Base-by-base conservation (phyloP, 2,888 invertebrate genomes). In the Periphyllus acericola region DNA sequence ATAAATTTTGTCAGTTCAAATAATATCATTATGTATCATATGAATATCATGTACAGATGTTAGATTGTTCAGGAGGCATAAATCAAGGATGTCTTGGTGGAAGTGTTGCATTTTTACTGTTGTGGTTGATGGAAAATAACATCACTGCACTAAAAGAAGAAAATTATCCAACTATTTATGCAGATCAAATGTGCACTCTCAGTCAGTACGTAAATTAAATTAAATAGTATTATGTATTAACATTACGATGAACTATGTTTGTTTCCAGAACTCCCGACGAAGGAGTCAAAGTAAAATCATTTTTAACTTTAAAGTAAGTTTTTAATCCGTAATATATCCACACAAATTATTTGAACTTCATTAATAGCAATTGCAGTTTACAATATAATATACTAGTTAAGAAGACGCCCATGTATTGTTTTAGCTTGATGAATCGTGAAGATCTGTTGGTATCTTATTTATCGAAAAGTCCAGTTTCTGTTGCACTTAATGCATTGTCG, bases 71-170 rank as follows among this genome's bases (percentile, higher is more conserved):
- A 0, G 92, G 93, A 11, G 93, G 94, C 60, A 94, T 94, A 66
- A 95, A 95, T 92, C 93, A 93, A 89, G 97, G 96, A 0, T 97
- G 97, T 91, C 92, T 93, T 0, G 97, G 97, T 36, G 97, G 97
- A 55, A 96, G 96, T 91, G 95, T 95, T 90, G 96, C 96, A 90
- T 92, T 93, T n/a, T 93, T 96, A 0, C 92, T 96, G 0, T 92
- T 93, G n/a, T 97, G 96, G 96, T 91, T 97, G 89, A 90, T 92
- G 29, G 90, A 92, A 76, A 93, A 93, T 86, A 92, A 94, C 89
- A 92, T 94, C 3, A 91, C 92, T 0, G 92, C 96, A 71, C 91
- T 93, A 74, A 91, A 92, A 0, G 94, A 94, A 86, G 91, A 91
- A 25, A 92, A 92, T 81, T 96, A 96, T 91, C 96, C 96, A 0